A percentile compares a stretch with the other conserved stretches of the same genome.
Conservation (phyloP, 2,888 invertebrate species). For the Calliscelio sp. region DNA sequence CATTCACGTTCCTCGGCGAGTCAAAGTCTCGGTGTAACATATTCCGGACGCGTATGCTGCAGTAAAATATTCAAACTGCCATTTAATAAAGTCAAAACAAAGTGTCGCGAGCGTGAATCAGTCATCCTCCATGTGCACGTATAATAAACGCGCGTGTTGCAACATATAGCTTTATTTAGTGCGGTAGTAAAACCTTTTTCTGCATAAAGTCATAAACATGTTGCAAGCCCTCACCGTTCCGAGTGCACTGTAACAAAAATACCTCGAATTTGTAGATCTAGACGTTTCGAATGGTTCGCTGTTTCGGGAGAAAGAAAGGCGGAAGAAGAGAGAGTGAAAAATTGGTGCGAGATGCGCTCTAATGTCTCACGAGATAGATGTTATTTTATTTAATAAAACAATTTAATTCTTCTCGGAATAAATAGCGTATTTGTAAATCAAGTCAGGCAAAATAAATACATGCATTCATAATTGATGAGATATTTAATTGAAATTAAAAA, state of each 20-base stretch:
- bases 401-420: too few species aligned
- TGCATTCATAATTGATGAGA: too few species aligned
- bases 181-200: conserved; percentile 54
- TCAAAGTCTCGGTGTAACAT: conserved; percentile 31
- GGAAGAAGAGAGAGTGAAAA: conserved; percentile 33
- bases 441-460: background rate
- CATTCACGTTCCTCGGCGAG: conserved; percentile 24
- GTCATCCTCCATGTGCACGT: conserved; percentile 58
- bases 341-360: conserved; percentile 20
- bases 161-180: conserved; percentile 59
- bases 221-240: conserved; percentile 24
- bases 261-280: conserved; percentile 47
- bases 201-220: conserved; percentile 59
- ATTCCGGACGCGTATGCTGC: conserved; percentile 36
- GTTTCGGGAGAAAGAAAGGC: conserved; percentile 21
- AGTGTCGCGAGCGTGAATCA: conserved; percentile 67
- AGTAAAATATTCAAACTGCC: conserved; percentile 61
- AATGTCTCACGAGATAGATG: background rate
- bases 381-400: background rate
- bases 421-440: too few species aligned
- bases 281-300: conserved; percentile 32
- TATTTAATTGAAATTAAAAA: too few species aligned
- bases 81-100: conserved; percentile 68
- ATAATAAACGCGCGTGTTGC: conserved; percentile 58
- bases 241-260: conserved; percentile 35